Base-by-base conservation (phyloP, 2,888 invertebrate species). In the Aspidiotus rigidus region DNA sequence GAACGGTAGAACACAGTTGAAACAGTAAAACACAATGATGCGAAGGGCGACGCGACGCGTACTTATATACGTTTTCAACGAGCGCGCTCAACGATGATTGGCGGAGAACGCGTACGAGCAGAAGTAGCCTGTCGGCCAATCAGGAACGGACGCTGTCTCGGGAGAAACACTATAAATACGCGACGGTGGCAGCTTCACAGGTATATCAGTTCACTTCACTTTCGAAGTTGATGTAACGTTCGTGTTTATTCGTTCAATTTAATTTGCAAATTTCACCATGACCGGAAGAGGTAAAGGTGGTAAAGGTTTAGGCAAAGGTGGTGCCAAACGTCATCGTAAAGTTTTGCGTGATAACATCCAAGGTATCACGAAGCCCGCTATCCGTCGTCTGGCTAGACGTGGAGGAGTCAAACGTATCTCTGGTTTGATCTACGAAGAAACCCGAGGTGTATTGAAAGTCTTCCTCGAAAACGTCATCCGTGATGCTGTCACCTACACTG, bases 401-500 rank as follows among this genome's bases (percentile, higher is more conserved):
- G 81, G 81, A 75, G 89, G 86, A 7, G 88, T 85, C 0, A 86
- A 87, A 73, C 73, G 73, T 71, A 73, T 73, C 56, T 73, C 73
- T n/a, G 73, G 73, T 15, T 62, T 90, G 79, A 88, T 90, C 72
- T 89, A 89, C 77, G 89, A 90, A 77, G 89, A 89, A 77, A 89
- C 88, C n/a, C 82, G 89, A 56, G 88, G 88, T 49, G 88, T 89
- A 0, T 77, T 89, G 40, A 89, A 90, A 75, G 86, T 89, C 0
- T 93, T 92, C 77, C 81, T 92, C 70, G 89, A 89, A 77, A 89
- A 88, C 77, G 89, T 64, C 0, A 89, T 91, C 74, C 82, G 88
- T 59, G 90, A 90, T 76, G 89, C 90, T n/a, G 89, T 90, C 64
- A 90, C 89, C 6, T 90, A 90, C 78, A 90, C 90, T 0, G 90